These are phyloP conservation scores for Tetrax tetrax DNA, from an alignment of 2,113 vertebrate species.

Conservation along the genomic window DNA sequence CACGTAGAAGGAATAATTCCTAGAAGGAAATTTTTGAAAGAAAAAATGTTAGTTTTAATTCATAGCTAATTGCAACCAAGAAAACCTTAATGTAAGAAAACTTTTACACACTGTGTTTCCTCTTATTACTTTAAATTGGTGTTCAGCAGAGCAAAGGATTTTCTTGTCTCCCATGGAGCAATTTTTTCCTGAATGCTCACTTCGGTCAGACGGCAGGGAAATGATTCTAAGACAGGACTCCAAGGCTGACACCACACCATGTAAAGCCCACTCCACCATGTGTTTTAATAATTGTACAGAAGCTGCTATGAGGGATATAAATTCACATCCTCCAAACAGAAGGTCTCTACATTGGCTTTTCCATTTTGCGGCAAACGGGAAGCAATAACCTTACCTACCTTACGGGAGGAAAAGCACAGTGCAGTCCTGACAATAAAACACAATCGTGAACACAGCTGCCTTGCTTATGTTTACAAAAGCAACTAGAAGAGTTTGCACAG, in stretches of 20 bases:
- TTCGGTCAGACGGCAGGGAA: not conserved
- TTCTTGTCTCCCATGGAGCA: not conserved
- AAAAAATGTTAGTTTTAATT: not conserved
- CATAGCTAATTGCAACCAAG: not conserved
- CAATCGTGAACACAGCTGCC: not conserved
- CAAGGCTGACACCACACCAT: not conserved
- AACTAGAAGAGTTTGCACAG: not conserved
- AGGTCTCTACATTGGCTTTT: not conserved
- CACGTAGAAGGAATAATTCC: conserved; percentile 92
- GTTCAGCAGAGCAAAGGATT: not conserved
- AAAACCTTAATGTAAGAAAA: not conserved
- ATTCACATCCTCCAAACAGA: not conserved
- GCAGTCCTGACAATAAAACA: not conserved
- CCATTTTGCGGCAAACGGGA: not conserved
- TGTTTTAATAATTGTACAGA: not conserved
- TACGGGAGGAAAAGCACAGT: not conserved
- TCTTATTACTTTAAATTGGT: not conserved
- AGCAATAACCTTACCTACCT: not conserved
- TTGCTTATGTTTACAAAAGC: not conserved
- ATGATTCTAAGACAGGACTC: not conserved
- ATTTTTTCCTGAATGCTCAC: not conserved
- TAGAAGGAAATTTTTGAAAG: conserved; percentile 58
- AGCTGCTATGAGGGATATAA: not conserved
- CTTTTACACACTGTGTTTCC: not conserved
- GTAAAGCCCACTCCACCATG: not conserved